phyloP scores from a whole-genome alignment of 2,888 invertebrate species.

The Lithophane socia region DNA sequence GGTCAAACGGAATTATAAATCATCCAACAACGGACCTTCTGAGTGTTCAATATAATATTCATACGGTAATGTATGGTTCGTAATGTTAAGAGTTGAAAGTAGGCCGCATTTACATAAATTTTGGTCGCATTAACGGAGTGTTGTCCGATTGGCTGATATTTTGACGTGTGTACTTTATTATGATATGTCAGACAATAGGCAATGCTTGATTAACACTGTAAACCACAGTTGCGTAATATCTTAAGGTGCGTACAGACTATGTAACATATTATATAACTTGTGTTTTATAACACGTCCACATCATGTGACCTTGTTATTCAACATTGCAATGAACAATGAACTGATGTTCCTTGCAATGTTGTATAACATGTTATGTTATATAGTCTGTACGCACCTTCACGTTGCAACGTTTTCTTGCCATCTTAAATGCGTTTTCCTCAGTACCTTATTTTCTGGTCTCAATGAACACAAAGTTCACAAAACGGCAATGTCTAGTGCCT shows the following conservation, averaged over 20 bases:
- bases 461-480: neutral
- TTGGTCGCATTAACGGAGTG: conserved; percentile 23
- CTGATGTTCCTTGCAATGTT: too few species aligned
- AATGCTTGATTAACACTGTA: neutral
- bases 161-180: neutral
- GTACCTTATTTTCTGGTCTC: neutral
- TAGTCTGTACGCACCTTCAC: too few species aligned
- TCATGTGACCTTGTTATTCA: too few species aligned
- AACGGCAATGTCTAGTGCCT: neutral
- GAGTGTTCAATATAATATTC: conserved; percentile 76
- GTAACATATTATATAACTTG: too few species aligned
- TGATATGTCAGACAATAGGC: neutral
- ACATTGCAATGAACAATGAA: too few species aligned
- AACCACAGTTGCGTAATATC: neutral
- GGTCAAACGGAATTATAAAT: conserved; percentile 83
- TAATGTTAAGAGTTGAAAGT: conserved; percentile 70
- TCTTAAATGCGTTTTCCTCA: neutral
- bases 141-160: conserved; percentile 27
- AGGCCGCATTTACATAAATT: conserved; percentile 74
- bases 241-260: too few species aligned
- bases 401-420: neutral
- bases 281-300: too few species aligned
- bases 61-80: conserved; percentile 70
- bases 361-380: too few species aligned
- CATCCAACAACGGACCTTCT: conserved; percentile 67